These are phyloP conservation scores for Pelodytes ibericus DNA, from an alignment of 2,797 vertebrate genomes.

Conservation along the genomic window DNA sequence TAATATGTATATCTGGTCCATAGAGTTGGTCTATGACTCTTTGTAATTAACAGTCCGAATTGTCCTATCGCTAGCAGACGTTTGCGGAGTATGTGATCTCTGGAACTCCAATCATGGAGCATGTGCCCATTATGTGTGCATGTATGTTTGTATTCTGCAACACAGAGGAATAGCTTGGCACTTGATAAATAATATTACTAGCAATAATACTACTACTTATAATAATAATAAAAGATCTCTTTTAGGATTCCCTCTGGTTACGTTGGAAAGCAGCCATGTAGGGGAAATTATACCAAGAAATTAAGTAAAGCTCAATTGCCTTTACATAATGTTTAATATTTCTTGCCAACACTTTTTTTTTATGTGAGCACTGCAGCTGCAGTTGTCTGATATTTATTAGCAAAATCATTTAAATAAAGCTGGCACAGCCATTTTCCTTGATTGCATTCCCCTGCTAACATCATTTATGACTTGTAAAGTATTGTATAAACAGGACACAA, in stretches of 20 bases:
- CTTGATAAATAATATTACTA: background rate
- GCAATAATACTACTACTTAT: background rate
- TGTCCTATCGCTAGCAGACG: too few relatives aligned
- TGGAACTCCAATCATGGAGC: too few relatives aligned
- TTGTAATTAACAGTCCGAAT: too few relatives aligned
- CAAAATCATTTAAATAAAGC: background rate
- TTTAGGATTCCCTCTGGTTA: background rate
- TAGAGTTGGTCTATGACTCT: too few relatives aligned
- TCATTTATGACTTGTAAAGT: too few relatives aligned
- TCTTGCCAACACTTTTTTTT: background rate
- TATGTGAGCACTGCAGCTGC: background rate
- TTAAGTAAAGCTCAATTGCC: background rate
- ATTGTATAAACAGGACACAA: too few relatives aligned
- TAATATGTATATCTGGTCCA: too few relatives aligned
- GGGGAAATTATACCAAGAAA: background rate
- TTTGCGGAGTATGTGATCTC: too few relatives aligned
- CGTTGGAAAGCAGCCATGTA: background rate
- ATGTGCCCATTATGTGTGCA: too few relatives aligned
- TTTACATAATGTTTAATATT: background rate
- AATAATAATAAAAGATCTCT: background rate
- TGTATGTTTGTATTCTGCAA: too few relatives aligned
- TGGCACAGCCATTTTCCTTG: background rate
- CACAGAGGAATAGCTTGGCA: background rate
- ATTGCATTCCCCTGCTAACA: too few relatives aligned
- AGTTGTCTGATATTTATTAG: background rate